A percentile compares a stretch with the other conserved stretches of the same genome.
Evolutionary conservation across 2,113 vertebrate species (phyloP).

Genomic region (Paratilapia polleni): DNA sequence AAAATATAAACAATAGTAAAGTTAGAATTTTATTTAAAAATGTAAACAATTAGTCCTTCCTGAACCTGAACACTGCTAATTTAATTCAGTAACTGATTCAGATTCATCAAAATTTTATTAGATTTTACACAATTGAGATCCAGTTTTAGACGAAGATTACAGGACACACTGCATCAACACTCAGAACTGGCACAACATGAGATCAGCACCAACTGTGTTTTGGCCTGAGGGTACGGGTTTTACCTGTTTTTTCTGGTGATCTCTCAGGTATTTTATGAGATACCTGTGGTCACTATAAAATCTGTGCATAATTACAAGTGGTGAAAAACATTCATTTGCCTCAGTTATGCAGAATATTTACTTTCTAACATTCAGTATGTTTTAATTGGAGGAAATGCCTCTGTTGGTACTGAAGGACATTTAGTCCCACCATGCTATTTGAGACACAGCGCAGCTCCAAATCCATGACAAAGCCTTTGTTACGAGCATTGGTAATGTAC

Average conservation of each 20-base stretch:
- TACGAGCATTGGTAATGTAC: slow-evolving; percentile 6
- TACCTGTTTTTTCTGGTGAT: neutral
- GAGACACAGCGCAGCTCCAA: slow-evolving; percentile 42
- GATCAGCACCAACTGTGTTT: neutral
- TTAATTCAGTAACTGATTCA: neutral
- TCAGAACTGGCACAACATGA: neutral
- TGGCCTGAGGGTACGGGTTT: neutral
- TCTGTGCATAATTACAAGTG: neutral
- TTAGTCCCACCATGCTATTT: neutral
- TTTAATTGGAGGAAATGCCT: neutral
- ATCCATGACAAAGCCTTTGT: slow-evolving; percentile 26
- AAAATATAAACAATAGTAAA: neutral
- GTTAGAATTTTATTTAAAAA: neutral
- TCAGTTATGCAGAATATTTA: neutral
- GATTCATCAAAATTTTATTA: neutral
- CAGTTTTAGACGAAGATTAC: neutral
- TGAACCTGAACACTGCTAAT: neutral
- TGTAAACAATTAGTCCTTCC: neutral
- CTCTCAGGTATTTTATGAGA: neutral
- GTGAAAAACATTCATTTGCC: neutral
- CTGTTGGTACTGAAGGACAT: slow-evolving; percentile 9
- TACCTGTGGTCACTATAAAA: slow-evolving; percentile 11
- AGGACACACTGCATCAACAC: neutral
- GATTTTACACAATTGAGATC: neutral
- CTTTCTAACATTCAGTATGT: neutral